Conservation (phyloP, 2,888 invertebrate genomes). For the Macrosiphum euphorbiae region DNA sequence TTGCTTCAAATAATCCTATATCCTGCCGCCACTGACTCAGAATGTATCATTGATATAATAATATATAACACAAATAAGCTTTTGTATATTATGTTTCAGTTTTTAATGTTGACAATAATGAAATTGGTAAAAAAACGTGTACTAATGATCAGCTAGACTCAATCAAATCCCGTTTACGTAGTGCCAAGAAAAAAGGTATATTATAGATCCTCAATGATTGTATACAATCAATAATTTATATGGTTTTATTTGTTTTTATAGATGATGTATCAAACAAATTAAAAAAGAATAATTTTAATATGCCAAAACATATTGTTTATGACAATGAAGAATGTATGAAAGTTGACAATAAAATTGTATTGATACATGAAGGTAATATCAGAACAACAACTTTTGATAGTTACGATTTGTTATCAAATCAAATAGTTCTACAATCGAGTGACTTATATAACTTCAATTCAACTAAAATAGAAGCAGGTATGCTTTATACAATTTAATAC, state of each 20-base stretch:
- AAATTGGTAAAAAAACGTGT: neutral
- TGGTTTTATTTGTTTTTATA: neutral
- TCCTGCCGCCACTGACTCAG: no score
- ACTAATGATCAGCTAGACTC: neutral
- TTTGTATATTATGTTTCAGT: slow-evolving; percentile 38
- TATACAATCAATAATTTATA: neutral
- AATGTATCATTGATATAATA: neutral
- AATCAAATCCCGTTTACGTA: slow-evolving; percentile 56
- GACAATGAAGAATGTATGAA: slow-evolving; percentile 11
- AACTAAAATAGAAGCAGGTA: slow-evolving; percentile 3
- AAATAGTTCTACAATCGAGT: slow-evolving; percentile 17
- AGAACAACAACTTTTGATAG: neutral
- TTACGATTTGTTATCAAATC: slow-evolving; percentile 23
- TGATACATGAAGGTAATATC: slow-evolving; percentile 3
- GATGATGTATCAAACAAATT: slow-evolving; percentile 22
- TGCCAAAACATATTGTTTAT: neutral
- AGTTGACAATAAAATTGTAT: slow-evolving; percentile 33
- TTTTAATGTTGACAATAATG: slow-evolving; percentile 47
- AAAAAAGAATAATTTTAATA: slow-evolving; percentile 34
- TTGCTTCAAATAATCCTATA: no score
- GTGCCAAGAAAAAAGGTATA: slow-evolving; percentile 46
- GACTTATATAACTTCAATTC: neutral
- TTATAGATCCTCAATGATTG: neutral
- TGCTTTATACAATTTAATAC: neutral
- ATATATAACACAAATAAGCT: neutral